Evolutionary conservation across 2,797 vertebrate genomes (phyloP).

Genomic region (Myiotriccus ornatus): DNA sequence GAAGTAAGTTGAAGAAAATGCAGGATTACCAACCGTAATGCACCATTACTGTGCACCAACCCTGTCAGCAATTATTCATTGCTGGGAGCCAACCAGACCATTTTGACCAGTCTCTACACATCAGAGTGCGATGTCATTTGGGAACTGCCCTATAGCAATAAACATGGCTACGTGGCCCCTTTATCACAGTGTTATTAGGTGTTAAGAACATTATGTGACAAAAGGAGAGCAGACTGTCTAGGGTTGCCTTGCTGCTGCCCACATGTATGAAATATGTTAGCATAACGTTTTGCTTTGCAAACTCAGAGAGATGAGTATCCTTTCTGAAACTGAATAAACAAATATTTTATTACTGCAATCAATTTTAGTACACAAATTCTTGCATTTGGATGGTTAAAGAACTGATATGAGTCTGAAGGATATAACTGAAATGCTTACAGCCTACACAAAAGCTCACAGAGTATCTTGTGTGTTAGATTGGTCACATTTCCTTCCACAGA

Average conservation of each 20-base stretch:
- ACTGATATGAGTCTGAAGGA: background rate
- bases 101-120: constrained; percentile 35
- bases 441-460: background rate
- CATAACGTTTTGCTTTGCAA: constrained; percentile 28
- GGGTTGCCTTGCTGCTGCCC: background rate
- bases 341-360: constrained; percentile 51
- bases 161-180: constrained; percentile 19
- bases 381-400: background rate
- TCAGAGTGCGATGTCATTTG: constrained; percentile 48
- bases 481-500: background rate
- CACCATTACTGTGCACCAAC: background rate
- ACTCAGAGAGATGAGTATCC: constrained; percentile 38
- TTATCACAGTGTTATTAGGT: background rate
- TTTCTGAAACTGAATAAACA: constrained; percentile 58
- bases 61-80: constrained; percentile 15
- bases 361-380: constrained; percentile 57
- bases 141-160: constrained; percentile 62
- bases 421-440: constrained; percentile 22
- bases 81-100: constrained; percentile 52
- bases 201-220: constrained; percentile 18
- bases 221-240: constrained; percentile 33
- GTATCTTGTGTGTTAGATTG: background rate
- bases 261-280: constrained; percentile 11
- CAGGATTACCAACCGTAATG: background rate
- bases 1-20: background rate